Evolutionary conservation across 1,140 invertebrate genomes (phyloP).

Genomic region (Zaprionus davidi): DNA sequence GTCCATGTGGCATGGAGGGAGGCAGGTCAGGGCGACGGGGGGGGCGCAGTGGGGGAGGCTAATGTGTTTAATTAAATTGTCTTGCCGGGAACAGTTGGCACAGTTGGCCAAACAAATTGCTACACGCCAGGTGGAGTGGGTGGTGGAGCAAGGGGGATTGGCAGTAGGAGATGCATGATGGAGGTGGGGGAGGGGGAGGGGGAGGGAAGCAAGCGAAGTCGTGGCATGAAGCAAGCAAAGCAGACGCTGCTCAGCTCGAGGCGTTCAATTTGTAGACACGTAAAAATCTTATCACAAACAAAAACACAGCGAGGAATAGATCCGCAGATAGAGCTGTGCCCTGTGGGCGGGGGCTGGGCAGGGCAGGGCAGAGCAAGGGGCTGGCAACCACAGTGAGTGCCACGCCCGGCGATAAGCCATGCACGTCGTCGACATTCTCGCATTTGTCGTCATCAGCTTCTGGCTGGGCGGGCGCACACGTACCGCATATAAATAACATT

Average conservation of each 20-base stretch:
- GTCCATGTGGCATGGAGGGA: neutral
- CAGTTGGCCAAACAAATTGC: slow-evolving; percentile 27
- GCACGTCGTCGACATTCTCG: slow-evolving; percentile 76
- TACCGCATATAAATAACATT: slow-evolving; percentile 80
- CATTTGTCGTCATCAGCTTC: slow-evolving; percentile 75
- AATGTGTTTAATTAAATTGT: slow-evolving; percentile 57
- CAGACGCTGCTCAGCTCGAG: neutral
- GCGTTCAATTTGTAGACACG: slow-evolving; percentile 72
- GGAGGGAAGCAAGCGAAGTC: neutral
- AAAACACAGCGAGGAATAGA: slow-evolving; percentile 3
- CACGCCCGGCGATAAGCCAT: slow-evolving; percentile 67
- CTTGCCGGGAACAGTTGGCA: slow-evolving; percentile 10
- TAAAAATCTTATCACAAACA: slow-evolving; percentile 76
- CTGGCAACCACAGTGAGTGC: slow-evolving; percentile 4
- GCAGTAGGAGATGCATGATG: too few relatives aligned
- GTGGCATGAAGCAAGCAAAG: slow-evolving; percentile 6
- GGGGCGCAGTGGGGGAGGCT: neutral
- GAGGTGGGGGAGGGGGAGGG: neutral
- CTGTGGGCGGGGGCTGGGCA: neutral
- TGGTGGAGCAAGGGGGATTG: neutral
- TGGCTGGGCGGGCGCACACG: slow-evolving; percentile 55
- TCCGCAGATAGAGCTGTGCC: neutral
- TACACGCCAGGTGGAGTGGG: neutral
- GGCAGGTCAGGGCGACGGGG: neutral
- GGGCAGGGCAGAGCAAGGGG: too few relatives aligned